Base-by-base conservation (phyloP, 64 coral and sea anemone genomes). In the Hydrozoanthus tunicans region DNA sequence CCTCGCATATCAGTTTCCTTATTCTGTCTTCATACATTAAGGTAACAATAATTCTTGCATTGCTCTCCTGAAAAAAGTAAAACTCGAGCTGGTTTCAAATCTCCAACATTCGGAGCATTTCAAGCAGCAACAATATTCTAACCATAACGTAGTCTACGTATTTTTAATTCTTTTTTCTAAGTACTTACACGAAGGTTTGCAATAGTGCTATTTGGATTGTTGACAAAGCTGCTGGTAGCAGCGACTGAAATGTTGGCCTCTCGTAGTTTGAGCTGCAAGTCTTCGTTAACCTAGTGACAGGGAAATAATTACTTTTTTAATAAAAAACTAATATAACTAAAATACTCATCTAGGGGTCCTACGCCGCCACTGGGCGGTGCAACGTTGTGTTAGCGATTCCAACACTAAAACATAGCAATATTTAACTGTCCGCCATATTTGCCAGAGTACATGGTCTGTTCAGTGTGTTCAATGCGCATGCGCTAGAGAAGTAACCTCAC, bases 191-290 rank as follows among this genome's bases (percentile, higher is more conserved):
- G 60, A 20, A 93, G 60, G 24, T 89, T 74, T 64, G n/a, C 54
- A 53, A 80, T 93, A 74, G 63, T 65, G 56, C 88, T 95, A 4
- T 59, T 59, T 64, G 94, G 94, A 51, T 95, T 26, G 14, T 92
- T 82, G 26, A 95, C 91, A 62, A 95, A 92, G 68, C 94, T 95
- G 70, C 58, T 83, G 6, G 90, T 53, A 82, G 55, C 81, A 58
- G 73, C 77, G 6, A 95, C 13, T 5, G 94, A 81, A 14, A 95
- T 92, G 9, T 64, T 71, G 43, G 63, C 53, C 32, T 70, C n/a
- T 60, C 79, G 82, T 9, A 95, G 77, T 20, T 61, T 23, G 9
- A 54, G 52, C 10, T 95, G 90, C 3, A 95, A 85, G 78, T 90
- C 53, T 23, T 95, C 94, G 6, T 80, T 80, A 25, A 8, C 78